Evolutionary conservation across 2,113 vertebrate genomes (phyloP).

Genomic region (Monarcha castaneiventris): DNA sequence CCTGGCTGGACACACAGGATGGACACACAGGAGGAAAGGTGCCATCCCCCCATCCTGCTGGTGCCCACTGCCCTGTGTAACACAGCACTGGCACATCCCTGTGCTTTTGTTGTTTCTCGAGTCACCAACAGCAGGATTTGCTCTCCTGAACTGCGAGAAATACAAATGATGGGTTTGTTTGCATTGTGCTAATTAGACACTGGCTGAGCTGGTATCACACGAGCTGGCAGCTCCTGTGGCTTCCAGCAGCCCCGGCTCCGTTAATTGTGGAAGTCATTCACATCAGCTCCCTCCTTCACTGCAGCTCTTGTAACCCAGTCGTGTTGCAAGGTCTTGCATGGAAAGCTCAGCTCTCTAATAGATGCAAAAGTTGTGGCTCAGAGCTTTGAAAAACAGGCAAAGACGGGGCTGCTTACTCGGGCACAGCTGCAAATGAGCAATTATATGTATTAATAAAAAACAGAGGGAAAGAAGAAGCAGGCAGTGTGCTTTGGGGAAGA

Average conservation of each 20-base stretch:
- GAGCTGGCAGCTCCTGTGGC: conserved; percentile 60
- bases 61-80: not conserved
- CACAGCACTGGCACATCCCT: conserved; percentile 16
- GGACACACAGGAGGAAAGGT: not conserved
- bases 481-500: not conserved
- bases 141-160: conserved; percentile 69
- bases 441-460: not conserved
- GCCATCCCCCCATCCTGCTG: not conserved
- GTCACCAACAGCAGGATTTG: conserved; percentile 67
- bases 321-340: not conserved
- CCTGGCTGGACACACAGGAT: not conserved
- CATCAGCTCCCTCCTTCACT: not conserved
- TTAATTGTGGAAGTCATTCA: conserved; percentile 30
- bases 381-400: not conserved
- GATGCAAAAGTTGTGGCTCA: not conserved
- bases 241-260: conserved; percentile 6
- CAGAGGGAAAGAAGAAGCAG: not conserved
- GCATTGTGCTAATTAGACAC: conserved; percentile 74
- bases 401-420: not conserved
- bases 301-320: not conserved
- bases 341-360: not conserved
- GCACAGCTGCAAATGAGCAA: not conserved
- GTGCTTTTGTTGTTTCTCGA: conserved; percentile 27
- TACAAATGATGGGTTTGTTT: conserved; percentile 76
- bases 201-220: conserved; percentile 38